Percentiles rank a stretch among this genome's conserved stretches.
Conservation (phyloP, 2,113 vertebrate genomes). For the Mustela lutreola region DNA sequence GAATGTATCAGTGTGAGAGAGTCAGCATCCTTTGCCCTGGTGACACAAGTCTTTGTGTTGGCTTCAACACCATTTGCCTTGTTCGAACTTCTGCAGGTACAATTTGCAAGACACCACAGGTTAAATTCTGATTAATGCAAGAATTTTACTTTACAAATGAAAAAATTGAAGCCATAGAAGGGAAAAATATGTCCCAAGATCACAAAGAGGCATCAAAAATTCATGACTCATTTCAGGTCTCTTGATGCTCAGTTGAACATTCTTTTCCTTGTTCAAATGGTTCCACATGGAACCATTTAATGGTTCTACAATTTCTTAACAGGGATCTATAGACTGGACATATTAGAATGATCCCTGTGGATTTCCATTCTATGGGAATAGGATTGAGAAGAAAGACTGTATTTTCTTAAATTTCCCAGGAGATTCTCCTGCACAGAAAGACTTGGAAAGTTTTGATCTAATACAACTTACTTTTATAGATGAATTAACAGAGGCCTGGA, state of each 20-base stretch:
- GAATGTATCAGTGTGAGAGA: background rate
- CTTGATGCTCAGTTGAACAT: background rate
- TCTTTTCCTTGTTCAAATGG: background rate
- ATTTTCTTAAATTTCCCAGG: background rate
- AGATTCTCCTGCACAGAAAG: constrained; percentile 1
- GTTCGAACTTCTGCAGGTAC: background rate
- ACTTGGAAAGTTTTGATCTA: background rate
- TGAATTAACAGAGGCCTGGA: background rate
- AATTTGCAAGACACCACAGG: background rate
- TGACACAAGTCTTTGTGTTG: background rate
- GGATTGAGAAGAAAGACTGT: background rate
- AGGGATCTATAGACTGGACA: background rate
- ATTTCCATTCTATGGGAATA: constrained; percentile 19
- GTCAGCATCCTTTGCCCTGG: background rate
- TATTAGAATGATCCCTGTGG: background rate
- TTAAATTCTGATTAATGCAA: background rate
- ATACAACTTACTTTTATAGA: background rate
- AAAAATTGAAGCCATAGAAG: background rate
- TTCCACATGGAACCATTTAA: background rate
- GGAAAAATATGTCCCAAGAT: background rate
- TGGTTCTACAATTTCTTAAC: background rate
- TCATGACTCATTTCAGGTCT: background rate
- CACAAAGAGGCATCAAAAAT: background rate
- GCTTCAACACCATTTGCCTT: background rate
- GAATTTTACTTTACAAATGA: constrained; percentile 5